phyloP scores from a whole-genome alignment of 2,113 vertebrate genomes.

The Hippocampus comes region DNA sequence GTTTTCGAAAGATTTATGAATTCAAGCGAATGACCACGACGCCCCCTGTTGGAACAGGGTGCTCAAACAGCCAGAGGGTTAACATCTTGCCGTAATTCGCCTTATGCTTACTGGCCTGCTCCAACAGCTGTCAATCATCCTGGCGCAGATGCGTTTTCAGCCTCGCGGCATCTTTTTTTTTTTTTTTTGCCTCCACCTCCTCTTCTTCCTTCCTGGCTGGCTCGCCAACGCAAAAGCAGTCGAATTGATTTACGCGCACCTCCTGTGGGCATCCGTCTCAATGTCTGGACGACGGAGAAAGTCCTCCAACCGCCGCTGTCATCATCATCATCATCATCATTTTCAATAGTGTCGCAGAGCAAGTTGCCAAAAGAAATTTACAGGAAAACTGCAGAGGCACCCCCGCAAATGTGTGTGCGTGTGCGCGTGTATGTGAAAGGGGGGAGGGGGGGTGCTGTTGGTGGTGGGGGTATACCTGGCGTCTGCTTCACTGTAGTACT shows the following conservation, averaged over 20 bases:
- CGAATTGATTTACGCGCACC: slow-evolving; percentile 58
- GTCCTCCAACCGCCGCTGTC: not conserved
- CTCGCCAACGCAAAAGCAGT: slow-evolving; percentile 43
- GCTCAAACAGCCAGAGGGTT: too few species aligned
- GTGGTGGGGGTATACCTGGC: slow-evolving; percentile 67
- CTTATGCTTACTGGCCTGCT: too few species aligned
- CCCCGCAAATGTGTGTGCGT: not conserved
- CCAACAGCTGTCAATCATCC: too few species aligned
- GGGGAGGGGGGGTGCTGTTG: not conserved
- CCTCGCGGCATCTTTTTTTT: too few species aligned
- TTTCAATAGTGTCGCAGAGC: not conserved
- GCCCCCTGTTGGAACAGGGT: too few species aligned
- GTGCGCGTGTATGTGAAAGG: not conserved
- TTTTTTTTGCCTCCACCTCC: not conserved
- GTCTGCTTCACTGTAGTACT: slow-evolving; percentile 78
- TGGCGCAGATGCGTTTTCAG: too few species aligned
- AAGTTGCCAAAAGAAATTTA: not conserved
- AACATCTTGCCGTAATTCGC: too few species aligned
- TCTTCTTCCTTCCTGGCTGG: slow-evolving; percentile 11
- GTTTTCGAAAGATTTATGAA: too few species aligned
- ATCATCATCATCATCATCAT: not conserved
- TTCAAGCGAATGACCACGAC: too few species aligned
- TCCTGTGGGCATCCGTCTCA: slow-evolving; percentile 43
- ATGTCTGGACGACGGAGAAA: slow-evolving; percentile 12
- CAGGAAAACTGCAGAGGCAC: not conserved